Conservation (phyloP, 2,113 vertebrate species). For the Cephalopholis sonnerati region DNA sequence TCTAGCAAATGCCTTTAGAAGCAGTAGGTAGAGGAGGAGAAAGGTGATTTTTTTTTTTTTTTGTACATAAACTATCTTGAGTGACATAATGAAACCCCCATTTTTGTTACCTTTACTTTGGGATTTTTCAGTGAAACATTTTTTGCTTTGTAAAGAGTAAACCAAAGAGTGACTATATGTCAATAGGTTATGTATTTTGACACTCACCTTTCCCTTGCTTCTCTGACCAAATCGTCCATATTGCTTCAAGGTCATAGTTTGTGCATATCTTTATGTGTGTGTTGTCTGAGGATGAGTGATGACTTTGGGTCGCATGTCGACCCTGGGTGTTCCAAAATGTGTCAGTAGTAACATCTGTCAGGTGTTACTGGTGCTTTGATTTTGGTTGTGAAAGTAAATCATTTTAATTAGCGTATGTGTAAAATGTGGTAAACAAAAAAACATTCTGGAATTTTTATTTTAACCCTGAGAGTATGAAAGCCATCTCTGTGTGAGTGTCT, state of each 20-base stretch:
- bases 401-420: not conserved
- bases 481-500: not conserved
- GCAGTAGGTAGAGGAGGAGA: too few species aligned
- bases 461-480: not conserved
- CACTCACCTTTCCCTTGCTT: not conserved
- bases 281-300: not conserved
- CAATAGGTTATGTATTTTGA: not conserved
- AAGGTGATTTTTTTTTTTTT: too few species aligned
- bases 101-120: too few species aligned
- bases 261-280: not conserved
- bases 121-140: not conserved
- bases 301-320: not conserved
- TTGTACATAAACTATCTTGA: too few species aligned
- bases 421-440: not conserved
- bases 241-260: constrained; percentile 4
- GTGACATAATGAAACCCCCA: too few species aligned
- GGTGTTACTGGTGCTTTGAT: not conserved
- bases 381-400: not conserved
- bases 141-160: not conserved
- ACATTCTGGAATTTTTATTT: not conserved
- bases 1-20: too few species aligned
- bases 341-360: not conserved
- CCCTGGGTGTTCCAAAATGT: not conserved
- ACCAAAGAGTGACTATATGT: not conserved
- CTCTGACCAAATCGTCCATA: not conserved